phyloP scores from a whole-genome alignment of 2,113 vertebrate species.

The Eira barbara region DNA sequence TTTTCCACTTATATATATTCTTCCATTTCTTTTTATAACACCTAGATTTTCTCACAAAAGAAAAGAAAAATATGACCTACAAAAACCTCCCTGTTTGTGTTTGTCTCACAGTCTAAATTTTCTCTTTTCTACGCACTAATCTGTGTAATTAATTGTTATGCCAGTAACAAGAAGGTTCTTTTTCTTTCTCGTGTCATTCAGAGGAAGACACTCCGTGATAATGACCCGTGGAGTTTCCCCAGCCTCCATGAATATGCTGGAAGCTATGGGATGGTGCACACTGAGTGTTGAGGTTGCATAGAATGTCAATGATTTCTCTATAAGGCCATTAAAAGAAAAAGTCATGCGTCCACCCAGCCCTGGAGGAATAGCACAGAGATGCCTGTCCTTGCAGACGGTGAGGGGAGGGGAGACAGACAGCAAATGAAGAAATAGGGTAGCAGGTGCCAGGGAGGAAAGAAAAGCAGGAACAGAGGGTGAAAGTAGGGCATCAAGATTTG shows the following conservation, averaged over 20 bases:
- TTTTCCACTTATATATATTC: neutral
- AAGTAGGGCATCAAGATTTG: neutral
- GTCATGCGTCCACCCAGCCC: neutral
- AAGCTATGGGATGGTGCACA: neutral
- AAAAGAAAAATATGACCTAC: neutral
- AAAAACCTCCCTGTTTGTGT: neutral
- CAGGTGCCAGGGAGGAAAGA: neutral
- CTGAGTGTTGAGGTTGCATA: too few relatives aligned
- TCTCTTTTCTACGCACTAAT: neutral
- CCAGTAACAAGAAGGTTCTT: neutral
- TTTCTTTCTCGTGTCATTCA: neutral
- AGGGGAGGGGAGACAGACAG: neutral
- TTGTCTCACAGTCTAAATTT: neutral
- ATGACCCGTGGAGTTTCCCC: neutral
- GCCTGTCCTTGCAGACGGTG: neutral
- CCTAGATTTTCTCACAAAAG: neutral
- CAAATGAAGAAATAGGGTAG: neutral
- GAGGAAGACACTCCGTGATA: neutral
- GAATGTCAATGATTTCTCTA: neutral
- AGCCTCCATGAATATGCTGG: neutral
- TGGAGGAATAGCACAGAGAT: neutral
- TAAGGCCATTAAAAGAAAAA: neutral
- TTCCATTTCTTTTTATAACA: neutral
- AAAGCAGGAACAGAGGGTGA: neutral
- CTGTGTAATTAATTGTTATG: neutral